These are phyloP conservation scores for Pogonocherus hispidulus DNA, from an alignment of 2,888 invertebrate species.

Conservation along the genomic window DNA sequence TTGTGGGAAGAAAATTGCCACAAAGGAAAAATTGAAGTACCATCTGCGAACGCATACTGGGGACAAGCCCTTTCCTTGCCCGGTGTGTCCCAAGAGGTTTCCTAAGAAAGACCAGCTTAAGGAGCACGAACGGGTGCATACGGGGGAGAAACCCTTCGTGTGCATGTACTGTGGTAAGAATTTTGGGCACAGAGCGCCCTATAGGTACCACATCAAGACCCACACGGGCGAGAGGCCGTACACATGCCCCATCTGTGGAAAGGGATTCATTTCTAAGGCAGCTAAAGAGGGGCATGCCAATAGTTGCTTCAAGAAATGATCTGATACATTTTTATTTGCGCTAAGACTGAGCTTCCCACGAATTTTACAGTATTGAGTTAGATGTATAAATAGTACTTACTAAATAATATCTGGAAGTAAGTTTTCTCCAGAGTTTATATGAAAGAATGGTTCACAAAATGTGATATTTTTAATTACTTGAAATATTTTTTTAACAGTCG, in stretches of 20 bases:
- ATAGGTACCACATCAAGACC: constrained; percentile 54
- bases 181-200: constrained; percentile 56
- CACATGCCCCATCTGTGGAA: constrained; percentile 54
- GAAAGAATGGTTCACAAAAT: background rate
- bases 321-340: background rate
- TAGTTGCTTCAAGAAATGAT: constrained; percentile 40
- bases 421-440: too few species aligned
- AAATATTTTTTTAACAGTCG: too few species aligned
- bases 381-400: background rate
- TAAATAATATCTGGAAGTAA: background rate
- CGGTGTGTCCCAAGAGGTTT: constrained; percentile 59
- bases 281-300: constrained; percentile 42
- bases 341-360: background rate
- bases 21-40: constrained; percentile 62
- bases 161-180: constrained; percentile 58
- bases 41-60: constrained; percentile 71
- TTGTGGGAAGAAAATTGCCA: constrained; percentile 59
- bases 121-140: constrained; percentile 64
- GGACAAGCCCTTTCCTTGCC: constrained; percentile 67
- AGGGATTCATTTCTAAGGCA: constrained; percentile 52
- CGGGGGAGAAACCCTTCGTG: constrained; percentile 64
- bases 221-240: constrained; percentile 51
- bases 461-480: background rate
- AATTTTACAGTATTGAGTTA: too few species aligned
- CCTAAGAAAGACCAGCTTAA: constrained; percentile 63